Percentiles rank a stretch among this genome's conserved stretches.
Evolutionary conservation across 2,113 vertebrate species (phyloP).

Genomic region (Sorex fumeus): DNA sequence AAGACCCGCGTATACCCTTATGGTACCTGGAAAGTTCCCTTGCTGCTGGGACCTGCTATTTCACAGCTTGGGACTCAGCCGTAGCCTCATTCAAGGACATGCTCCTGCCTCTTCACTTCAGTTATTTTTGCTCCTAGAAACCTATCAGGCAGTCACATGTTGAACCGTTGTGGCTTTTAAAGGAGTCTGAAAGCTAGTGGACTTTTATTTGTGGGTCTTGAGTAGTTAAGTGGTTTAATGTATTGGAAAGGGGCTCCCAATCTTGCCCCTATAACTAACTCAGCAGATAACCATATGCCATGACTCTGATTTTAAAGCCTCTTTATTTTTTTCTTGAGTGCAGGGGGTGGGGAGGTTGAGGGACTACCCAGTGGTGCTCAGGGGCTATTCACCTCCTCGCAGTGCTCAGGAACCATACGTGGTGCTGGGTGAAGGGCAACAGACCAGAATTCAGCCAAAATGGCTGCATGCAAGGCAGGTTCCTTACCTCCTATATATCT

Average conservation of each 20-base stretch:
- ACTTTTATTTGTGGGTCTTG: background rate
- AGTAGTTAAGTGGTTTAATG: background rate
- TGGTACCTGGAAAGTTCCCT: background rate
- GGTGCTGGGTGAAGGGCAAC: too few relatives aligned
- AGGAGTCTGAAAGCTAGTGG: background rate
- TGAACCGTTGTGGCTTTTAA: background rate
- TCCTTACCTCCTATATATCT: too few relatives aligned
- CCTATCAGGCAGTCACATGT: background rate
- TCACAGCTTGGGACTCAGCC: background rate
- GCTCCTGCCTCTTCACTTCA: too few relatives aligned
- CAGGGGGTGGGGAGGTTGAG: too few relatives aligned
- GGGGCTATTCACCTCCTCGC: too few relatives aligned
- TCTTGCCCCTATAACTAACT: background rate
- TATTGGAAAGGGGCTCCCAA: background rate
- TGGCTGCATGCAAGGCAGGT: too few relatives aligned
- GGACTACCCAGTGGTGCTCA: too few relatives aligned
- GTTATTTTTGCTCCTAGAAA: background rate
- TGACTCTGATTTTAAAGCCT: fast-evolving
- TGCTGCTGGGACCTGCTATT: background rate
- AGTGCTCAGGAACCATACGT: too few relatives aligned
- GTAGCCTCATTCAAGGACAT: background rate
- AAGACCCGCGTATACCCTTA: background rate
- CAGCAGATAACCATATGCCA: fast-evolving
- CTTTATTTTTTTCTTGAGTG: too few relatives aligned
- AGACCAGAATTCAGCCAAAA: too few relatives aligned